phyloP scores from a whole-genome alignment of 2,888 invertebrate species.

The Lomographa bimaculata region DNA sequence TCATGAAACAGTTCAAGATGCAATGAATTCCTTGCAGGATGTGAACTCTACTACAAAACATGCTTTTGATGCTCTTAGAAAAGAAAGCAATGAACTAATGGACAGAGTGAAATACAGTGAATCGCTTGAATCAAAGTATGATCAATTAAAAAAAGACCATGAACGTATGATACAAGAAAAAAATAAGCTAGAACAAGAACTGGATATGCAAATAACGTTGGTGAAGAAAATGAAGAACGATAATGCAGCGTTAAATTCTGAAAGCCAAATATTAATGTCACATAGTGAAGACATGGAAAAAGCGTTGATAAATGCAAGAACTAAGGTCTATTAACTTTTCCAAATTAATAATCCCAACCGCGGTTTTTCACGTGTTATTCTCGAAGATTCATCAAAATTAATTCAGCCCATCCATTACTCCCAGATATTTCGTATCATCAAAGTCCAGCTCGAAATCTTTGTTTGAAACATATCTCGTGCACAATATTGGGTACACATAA shows the following conservation, averaged over 20 bases:
- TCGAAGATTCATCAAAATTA: no score
- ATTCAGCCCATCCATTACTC: no score
- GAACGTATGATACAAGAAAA: constrained; percentile 49
- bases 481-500: no score
- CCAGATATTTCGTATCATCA: no score
- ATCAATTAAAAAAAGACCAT: constrained; percentile 45
- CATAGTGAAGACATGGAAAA: constrained; percentile 60
- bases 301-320: constrained; percentile 52
- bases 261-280: constrained; percentile 47
- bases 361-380: no score
- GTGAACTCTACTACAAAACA: constrained; percentile 47
- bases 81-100: constrained; percentile 51
- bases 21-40: constrained; percentile 45
- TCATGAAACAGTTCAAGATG: constrained; percentile 37
- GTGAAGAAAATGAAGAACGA: constrained; percentile 48
- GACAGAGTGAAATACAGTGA: constrained; percentile 52
- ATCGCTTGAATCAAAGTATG: constrained; percentile 47
- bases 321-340: no score
- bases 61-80: constrained; percentile 44
- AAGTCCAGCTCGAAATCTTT: no score
- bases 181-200: constrained; percentile 48
- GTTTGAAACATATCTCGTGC: no score
- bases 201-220: constrained; percentile 42
- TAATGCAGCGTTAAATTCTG: constrained; percentile 48
- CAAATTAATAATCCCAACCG: no score